Conservation (phyloP, 1,140 invertebrate genomes). For the Pseudomyrmex gracilis region DNA sequence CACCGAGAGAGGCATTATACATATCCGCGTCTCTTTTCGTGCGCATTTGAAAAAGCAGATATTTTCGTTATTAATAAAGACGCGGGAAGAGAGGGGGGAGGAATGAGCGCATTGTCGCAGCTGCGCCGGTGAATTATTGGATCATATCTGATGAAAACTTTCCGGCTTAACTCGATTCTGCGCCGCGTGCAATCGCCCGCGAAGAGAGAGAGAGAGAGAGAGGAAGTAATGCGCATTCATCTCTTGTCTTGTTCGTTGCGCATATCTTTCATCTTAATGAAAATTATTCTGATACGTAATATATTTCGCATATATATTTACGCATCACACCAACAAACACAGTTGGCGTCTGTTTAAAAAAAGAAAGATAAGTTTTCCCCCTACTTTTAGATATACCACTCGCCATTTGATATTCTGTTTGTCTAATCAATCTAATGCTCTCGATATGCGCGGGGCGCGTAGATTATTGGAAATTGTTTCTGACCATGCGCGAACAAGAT, state of each 20-base stretch:
- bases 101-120: conserved; percentile 43
- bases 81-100: too few relatives aligned
- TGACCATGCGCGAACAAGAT: conserved; percentile 47
- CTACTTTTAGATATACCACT: not conserved
- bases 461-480: conserved; percentile 40
- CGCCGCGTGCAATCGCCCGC: not conserved
- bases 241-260: not conserved
- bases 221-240: conserved; percentile 18
- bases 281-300: not conserved
- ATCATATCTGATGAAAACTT: conserved; percentile 57
- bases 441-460: not conserved
- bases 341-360: not conserved
- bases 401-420: not conserved
- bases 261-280: not conserved
- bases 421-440: not conserved
- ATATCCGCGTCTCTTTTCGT: conserved; percentile 14
- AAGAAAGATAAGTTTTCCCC: not conserved
- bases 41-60: conserved; percentile 49
- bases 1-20: not conserved
- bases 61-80: conserved; percentile 54
- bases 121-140: conserved; percentile 47
- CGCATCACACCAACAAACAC: not conserved
- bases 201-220: not conserved
- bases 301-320: not conserved
- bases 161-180: conserved; percentile 34